These are phyloP conservation scores for Volucella inanis DNA, from an alignment of 2,888 invertebrate genomes.

Conservation along the genomic window DNA sequence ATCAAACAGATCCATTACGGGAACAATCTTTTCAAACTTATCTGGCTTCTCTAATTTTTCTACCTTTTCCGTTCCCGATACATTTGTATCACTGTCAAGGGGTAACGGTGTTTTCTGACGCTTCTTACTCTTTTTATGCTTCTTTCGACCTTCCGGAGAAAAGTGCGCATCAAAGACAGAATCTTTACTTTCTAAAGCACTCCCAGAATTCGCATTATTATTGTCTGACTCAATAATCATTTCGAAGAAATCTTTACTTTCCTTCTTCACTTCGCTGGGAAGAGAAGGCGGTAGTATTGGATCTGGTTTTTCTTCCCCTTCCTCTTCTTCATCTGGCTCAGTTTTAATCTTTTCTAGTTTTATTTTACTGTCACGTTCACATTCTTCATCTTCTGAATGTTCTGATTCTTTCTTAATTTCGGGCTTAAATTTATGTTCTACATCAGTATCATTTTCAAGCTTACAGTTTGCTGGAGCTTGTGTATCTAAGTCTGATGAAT, in stretches of 20 bases:
- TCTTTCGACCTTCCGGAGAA: conserved; percentile 87
- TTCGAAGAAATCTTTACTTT: conserved; percentile 78
- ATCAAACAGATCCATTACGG: conserved; percentile 83
- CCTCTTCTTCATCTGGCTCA: conserved; percentile 60
- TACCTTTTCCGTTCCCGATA: conserved; percentile 72
- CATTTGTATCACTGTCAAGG: conserved; percentile 75
- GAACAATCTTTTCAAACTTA: conserved; percentile 67
- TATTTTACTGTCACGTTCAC: conserved; percentile 46
- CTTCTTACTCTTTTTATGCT: conserved; percentile 93
- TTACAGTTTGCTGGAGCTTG: conserved; percentile 33
- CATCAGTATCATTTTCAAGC: conserved; percentile 74
- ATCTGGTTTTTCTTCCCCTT: conserved; percentile 47
- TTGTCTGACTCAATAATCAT: conserved; percentile 76
- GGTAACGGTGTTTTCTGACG: conserved; percentile 86
- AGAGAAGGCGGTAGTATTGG: conserved; percentile 34
- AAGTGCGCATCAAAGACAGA: conserved; percentile 80
- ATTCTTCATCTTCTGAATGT: conserved; percentile 80
- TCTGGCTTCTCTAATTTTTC: conserved; percentile 53
- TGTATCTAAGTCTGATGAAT: conserved; percentile 87
- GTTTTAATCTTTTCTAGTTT: conserved; percentile 63
- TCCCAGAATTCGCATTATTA: conserved; percentile 72
- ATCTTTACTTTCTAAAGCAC: conserved; percentile 83
- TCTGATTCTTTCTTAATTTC: conserved; percentile 86
- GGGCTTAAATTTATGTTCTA: conserved; percentile 84
- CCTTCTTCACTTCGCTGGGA: conserved; percentile 79